Conservation (phyloP, 1,140 invertebrate species). For the Prorops nasuta region DNA sequence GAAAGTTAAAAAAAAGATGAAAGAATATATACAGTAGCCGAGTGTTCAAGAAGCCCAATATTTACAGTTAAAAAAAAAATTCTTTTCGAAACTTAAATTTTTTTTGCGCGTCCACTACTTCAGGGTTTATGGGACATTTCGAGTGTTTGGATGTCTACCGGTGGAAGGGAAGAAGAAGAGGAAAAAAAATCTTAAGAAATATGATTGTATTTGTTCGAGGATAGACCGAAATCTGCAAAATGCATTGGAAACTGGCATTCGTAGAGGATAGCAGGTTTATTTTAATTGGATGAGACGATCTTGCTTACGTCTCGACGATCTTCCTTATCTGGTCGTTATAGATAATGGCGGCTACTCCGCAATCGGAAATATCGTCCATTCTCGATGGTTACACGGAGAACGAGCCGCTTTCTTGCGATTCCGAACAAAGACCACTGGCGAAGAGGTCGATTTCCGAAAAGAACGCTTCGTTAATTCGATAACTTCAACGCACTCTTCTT, state of each 20-base stretch:
- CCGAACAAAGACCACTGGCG: slow-evolving; percentile 20
- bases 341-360: slow-evolving; percentile 30
- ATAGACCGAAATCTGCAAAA: slow-evolving; percentile 27
- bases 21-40: no score
- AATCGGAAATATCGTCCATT: slow-evolving; percentile 32
- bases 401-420: slow-evolving; percentile 15
- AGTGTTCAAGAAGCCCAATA: no score
- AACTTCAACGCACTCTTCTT: no score
- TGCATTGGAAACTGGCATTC: slow-evolving; percentile 17
- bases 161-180: no score
- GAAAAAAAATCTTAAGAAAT: no score
- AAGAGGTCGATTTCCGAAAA: slow-evolving; percentile 11
- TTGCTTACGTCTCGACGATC: slow-evolving; percentile 33
- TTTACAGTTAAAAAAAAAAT: no score
- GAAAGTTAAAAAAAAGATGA: no score
- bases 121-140: no score
- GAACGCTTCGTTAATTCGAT: slow-evolving; percentile 21
- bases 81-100: no score
- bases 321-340: slow-evolving; percentile 37
- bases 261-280: slow-evolving; percentile 13
- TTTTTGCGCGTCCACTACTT: no score
- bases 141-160: no score
- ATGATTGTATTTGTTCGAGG: no score
- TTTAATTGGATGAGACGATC: slow-evolving; percentile 40
- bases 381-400: slow-evolving; percentile 28